phyloP scores from a whole-genome alignment of 1,140 invertebrate genomes.

The Magallana gigas region DNA sequence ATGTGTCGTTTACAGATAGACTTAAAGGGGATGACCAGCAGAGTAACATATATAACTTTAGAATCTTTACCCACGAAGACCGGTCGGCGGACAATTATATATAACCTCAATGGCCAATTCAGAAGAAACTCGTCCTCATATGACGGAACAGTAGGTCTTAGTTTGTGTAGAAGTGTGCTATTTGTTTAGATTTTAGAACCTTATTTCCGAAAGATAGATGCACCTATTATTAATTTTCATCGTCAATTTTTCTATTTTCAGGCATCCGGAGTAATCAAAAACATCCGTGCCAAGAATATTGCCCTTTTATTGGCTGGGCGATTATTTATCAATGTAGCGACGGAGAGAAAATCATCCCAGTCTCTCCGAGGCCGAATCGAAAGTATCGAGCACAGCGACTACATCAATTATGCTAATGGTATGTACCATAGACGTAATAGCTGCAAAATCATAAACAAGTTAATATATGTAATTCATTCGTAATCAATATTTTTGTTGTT shows the following conservation, averaged over 20 bases:
- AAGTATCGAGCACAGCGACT: constrained; percentile 29
- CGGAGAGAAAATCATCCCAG: constrained; percentile 34
- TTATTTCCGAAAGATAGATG: neutral
- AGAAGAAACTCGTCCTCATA: constrained; percentile 31
- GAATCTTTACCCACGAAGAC: constrained; percentile 32
- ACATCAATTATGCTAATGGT: constrained; percentile 47
- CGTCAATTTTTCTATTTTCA: constrained; percentile 12
- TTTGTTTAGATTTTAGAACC: too few species aligned
- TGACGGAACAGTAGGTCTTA: constrained; percentile 43
- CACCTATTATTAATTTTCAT: neutral
- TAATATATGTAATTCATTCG: neutral
- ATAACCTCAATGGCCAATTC: constrained; percentile 33
- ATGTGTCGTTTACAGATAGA: constrained; percentile 25
- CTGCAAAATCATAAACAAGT: neutral
- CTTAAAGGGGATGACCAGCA: constrained; percentile 41
- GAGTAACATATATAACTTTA: constrained; percentile 32
- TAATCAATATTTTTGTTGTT: neutral
- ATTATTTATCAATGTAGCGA: constrained; percentile 53
- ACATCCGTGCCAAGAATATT: constrained; percentile 50
- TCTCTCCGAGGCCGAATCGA: constrained; percentile 53
- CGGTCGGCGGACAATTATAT: constrained; percentile 18
- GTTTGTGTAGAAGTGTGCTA: too few species aligned
- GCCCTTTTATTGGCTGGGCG: constrained; percentile 48
- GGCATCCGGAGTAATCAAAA: constrained; percentile 51
- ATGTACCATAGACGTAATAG: neutral